Percentiles rank a stretch among this genome's conserved stretches.
Conservation (phyloP, 2,888 invertebrate genomes). For the Mythimna lalbum region DNA sequence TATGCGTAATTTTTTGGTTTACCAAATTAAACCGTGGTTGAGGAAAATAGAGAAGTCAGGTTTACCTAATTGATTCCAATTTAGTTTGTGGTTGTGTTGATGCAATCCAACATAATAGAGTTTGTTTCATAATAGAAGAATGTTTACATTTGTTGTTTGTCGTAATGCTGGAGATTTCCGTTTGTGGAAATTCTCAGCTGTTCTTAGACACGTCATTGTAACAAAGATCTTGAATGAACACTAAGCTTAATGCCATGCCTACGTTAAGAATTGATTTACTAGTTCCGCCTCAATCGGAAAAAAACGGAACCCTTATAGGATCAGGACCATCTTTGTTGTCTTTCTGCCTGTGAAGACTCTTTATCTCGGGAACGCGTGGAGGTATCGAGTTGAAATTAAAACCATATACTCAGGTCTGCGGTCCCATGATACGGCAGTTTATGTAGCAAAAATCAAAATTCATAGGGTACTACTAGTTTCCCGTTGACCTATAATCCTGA, state of each 20-base stretch:
- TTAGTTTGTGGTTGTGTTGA: conserved; percentile 48
- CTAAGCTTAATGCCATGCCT: neutral
- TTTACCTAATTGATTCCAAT: conserved; percentile 57
- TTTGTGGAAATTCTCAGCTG: conserved; percentile 50
- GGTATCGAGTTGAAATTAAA: too few species aligned
- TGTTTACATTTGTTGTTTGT: conserved; percentile 42
- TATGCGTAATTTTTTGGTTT: conserved; percentile 37
- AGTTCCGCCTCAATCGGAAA: too few species aligned
- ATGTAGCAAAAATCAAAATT: too few species aligned
- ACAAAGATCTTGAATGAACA: conserved; percentile 1
- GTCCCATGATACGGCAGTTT: too few species aligned
- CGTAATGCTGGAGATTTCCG: conserved; percentile 36
- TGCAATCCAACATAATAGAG: conserved; percentile 39
- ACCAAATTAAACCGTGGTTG: conserved; percentile 18
- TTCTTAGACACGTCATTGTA: conserved; percentile 6
- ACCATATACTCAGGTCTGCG: too few species aligned
- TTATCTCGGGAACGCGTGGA: too few species aligned
- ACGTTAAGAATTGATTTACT: neutral
- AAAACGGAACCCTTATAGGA: too few species aligned
- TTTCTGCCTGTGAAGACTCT: too few species aligned
- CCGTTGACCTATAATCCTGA: too few species aligned
- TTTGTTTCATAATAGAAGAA: conserved; percentile 52
- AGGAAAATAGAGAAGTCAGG: conserved; percentile 34
- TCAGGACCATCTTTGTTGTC: too few species aligned
- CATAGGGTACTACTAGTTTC: too few species aligned